These are phyloP conservation scores for Euplagia quadripunctaria DNA, from an alignment of 2,888 invertebrate species.

Conservation along the genomic window DNA sequence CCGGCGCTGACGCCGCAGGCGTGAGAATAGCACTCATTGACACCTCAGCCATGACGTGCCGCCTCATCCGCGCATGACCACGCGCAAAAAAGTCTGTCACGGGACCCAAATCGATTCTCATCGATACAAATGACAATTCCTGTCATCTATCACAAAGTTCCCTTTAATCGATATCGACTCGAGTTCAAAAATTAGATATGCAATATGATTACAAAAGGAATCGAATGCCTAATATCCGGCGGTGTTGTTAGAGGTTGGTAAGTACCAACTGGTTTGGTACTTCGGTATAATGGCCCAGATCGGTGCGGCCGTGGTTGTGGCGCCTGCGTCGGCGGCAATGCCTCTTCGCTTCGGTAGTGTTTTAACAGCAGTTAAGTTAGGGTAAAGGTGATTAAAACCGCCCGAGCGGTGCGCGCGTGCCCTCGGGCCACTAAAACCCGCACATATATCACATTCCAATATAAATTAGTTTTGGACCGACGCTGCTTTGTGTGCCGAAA, in stretches of 20 bases:
- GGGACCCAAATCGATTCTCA: constrained; percentile 80
- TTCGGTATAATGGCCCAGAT: constrained; percentile 37
- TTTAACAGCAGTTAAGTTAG: constrained; percentile 74
- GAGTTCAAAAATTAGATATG: constrained; percentile 42
- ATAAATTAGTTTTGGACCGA: constrained; percentile 84
- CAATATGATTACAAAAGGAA: constrained; percentile 39
- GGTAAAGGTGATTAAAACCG: constrained; percentile 81
- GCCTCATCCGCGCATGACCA: constrained; percentile 53
- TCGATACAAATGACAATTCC: constrained; percentile 65
- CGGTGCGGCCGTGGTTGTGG: constrained; percentile 52
- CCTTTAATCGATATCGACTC: constrained; percentile 39
- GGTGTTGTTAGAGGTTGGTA: constrained; percentile 30
- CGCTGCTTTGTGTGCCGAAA: constrained; percentile 79
- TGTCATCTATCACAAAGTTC: constrained; percentile 36
- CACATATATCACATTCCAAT: constrained; percentile 86
- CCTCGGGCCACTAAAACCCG: constrained; percentile 69
- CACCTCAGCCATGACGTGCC: constrained; percentile 70
- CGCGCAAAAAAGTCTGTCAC: constrained; percentile 75
- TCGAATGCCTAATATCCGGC: constrained; percentile 49
- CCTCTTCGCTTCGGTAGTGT: constrained; percentile 69
- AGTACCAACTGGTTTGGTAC: constrained; percentile 40
- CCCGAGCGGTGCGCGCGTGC: constrained; percentile 70
- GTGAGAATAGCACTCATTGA: constrained; percentile 70
- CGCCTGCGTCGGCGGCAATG: constrained; percentile 61
- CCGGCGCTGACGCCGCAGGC: constrained; percentile 62